A percentile compares a stretch with the other conserved stretches of the same genome.
phyloP scores from a whole-genome alignment of 2,888 invertebrate species.

The Lasioglossum lativentre region DNA sequence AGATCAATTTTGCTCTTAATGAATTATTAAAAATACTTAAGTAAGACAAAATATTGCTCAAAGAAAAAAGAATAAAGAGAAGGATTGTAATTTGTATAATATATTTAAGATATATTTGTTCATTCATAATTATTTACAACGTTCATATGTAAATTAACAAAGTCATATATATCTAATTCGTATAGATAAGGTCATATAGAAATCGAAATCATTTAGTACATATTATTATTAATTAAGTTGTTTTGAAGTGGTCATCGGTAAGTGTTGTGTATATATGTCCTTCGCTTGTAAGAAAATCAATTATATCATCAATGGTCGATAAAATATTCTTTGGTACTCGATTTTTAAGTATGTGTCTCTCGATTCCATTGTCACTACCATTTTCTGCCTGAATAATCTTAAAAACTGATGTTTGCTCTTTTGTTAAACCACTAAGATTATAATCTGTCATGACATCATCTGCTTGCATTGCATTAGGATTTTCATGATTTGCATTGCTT shows the following conservation, averaged over 20 bases:
- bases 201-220: neutral
- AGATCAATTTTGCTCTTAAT: neutral
- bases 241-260: neutral
- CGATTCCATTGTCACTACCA: neutral
- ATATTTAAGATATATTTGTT: neutral
- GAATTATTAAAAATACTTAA: neutral
- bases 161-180: neutral
- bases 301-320: neutral
- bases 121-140: neutral
- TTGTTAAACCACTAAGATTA: neutral
- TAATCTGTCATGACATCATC: neutral
- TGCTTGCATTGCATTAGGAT: neutral
- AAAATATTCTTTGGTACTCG: neutral
- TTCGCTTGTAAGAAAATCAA: neutral
- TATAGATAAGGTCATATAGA: neutral
- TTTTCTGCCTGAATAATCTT: neutral
- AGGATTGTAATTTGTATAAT: neutral
- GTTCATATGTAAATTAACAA: neutral
- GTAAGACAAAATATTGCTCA: neutral
- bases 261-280: neutral
- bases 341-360: neutral
- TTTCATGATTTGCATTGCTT: neutral
- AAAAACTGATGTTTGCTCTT: neutral
- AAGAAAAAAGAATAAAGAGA: neutral
- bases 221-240: neutral